Base-by-base conservation (phyloP, 2,888 invertebrate genomes). In the Atrina japonica region DNA sequence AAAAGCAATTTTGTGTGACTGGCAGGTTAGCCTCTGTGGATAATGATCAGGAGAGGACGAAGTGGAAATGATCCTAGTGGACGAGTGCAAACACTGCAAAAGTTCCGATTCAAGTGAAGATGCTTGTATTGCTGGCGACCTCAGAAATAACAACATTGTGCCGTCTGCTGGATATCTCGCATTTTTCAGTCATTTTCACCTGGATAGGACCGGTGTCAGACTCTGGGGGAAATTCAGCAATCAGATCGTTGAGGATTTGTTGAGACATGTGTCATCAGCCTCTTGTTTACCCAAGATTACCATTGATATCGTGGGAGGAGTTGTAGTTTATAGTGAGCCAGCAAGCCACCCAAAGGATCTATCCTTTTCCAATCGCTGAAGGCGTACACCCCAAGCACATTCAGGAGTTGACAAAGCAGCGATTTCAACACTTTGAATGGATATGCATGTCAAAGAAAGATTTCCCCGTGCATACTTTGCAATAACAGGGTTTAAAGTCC, bases 141-240 rank as follows among this genome's bases (percentile, higher is more conserved):
- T 18, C 43, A 43, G 43, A n/a, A 43, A 50, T 16, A 50, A 21
- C 23, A 2, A 50, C 9, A 5, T 3, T 50, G 29, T 5, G 29
- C 16, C 25, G 3, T 14, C 27, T 29, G 29, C 1, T 9, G 23
- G 29, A 6, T n/a, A 25, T 30, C 16, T 29, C 1, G 55, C 55
- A 2, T 55, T 30, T 11, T 27, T n/a, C 18, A 55, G 55, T 55
- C 29, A 55, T 55, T 55, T 55, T 27, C 55, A 55, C 27, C 9
- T 55, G 9, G 55, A 55, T 30, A 11, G 30, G 7, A 55, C 55
- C n/a, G 16, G 55, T 2, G 18, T 14, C 40, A 18, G 23, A 9
- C 11, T 47, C n/a, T 27, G 49, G 49, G 23, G 9, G 29, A 25
- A 30, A 3, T 55, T 18, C 6, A 27, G 18, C 18, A 30, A 27